Evolutionary conservation across 2,888 invertebrate genomes (phyloP), one percentile per base, ranked within the genome.

Genomic region (Trissoscelio sp.): DNA sequence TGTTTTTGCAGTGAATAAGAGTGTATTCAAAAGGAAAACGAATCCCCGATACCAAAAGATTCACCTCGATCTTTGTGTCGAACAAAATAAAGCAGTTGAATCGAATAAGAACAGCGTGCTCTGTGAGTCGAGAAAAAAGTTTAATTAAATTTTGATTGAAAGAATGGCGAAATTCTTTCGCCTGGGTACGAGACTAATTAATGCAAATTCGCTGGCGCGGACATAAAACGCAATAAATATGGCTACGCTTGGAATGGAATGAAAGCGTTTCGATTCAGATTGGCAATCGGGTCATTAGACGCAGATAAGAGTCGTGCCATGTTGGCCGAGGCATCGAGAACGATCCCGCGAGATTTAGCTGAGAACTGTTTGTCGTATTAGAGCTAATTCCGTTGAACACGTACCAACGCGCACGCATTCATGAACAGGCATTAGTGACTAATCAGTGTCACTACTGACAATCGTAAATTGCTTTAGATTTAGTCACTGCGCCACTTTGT

Each of bases 401-500:
- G 73, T 73, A 74, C 55, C 48, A 16, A 22, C 44, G 60, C 42
- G 73, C 37, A 72, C 66, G 75, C 83, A 80, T 80, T 74, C 79
- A 77, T 79, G 79, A 81, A 72, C 67, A 83, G 74, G 77, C 48
- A 81, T 83, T 83, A 83, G 74, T 77, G 79, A 73, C 81, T 83
- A 83, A 79, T 79, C 79, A 80, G 79, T 80, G 79, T 77, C 81
- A 82, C 74, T 70, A 74, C 37, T 75, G 79, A 75, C 69, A 79
- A 74, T 82, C 79, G 74, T 70, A 74, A 82, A 82, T 82, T 79
- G 79, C 79, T 79, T 79, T 75, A 75, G 70, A 82, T 79, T 82
- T 73, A 79, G 79, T 73, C 75, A 28, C 51, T 34, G 39, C 48
- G 51, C 70, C 78, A 75, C 69, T 82, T 79, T 74, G 51, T 34